A percentile compares a stretch with the other conserved stretches of the same genome.
Conservation (phyloP, 2,888 invertebrate genomes). For the Sarcophaga subvicina region DNA sequence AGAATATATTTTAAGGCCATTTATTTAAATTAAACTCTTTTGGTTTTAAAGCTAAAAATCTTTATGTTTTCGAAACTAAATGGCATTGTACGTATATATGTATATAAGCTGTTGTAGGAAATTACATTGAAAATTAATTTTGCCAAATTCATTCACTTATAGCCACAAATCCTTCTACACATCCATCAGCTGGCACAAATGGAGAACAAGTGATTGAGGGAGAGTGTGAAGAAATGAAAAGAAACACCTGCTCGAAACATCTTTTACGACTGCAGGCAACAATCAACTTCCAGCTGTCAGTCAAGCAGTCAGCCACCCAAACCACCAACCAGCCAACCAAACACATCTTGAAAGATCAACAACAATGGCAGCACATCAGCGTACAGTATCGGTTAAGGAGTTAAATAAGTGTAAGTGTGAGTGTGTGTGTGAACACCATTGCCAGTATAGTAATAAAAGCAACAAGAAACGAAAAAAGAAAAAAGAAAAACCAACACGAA, state of each 20-base stretch:
- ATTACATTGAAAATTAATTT: slow-evolving; percentile 9
- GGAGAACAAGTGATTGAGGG: no score
- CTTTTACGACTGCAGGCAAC: slow-evolving; percentile 1
- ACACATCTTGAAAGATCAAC: no score
- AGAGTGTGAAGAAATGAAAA: background rate
- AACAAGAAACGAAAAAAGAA: background rate
- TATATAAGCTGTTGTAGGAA: background rate
- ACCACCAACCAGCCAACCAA: no score
- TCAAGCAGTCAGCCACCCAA: background rate
- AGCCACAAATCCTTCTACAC: slow-evolving; percentile 5
- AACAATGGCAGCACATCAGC: no score
- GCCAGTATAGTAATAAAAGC: background rate
- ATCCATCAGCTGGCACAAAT: background rate
- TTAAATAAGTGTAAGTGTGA: no score
- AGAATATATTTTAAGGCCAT: no score
- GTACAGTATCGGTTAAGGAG: no score
- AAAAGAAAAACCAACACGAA: slow-evolving; percentile 11
- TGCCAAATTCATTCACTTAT: background rate
- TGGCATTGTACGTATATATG: no score
- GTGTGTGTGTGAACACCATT: background rate
- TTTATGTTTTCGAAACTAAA: no score
- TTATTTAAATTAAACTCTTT: no score
- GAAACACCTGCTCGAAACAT: background rate
- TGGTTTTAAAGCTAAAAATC: no score
- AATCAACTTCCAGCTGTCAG: slow-evolving; percentile 7